Percentiles rank a stretch among this genome's conserved stretches.
These are phyloP conservation scores for Drosophila lini DNA, from an alignment of 1,140 invertebrate species.

Conservation along the genomic window DNA sequence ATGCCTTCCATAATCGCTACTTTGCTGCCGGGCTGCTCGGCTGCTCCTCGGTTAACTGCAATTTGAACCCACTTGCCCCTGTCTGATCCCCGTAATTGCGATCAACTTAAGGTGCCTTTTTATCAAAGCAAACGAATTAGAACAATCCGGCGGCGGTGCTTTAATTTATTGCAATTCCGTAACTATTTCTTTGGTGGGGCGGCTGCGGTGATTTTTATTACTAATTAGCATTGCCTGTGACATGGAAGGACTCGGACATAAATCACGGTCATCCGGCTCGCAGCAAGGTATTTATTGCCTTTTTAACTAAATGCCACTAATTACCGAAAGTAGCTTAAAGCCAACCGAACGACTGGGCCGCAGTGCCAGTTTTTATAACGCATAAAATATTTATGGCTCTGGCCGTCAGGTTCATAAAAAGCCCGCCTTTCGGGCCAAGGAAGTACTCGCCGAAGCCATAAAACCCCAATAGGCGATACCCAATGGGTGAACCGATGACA, in stretches of 20 bases:
- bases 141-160: constrained; percentile 8
- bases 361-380: constrained; percentile 64
- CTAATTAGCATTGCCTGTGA: constrained; percentile 65
- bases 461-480: constrained; percentile 49
- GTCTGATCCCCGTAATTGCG: constrained; percentile 42
- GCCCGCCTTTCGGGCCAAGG: constrained; percentile 27
- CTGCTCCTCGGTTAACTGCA: constrained; percentile 25
- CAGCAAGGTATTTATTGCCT: constrained; percentile 69
- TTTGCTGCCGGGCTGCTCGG: background rate
- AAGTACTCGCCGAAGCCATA: constrained; percentile 40
- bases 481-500: constrained; percentile 34
- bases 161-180: constrained; percentile 19
- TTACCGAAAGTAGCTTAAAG: constrained; percentile 72
- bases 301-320: constrained; percentile 76
- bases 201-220: constrained; percentile 50
- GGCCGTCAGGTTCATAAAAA: constrained; percentile 65
- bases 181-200: constrained; percentile 23
- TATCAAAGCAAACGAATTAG: constrained; percentile 18
- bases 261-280: constrained; percentile 51
- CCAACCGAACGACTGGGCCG: constrained; percentile 2
- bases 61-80: constrained; percentile 37
- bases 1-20: constrained; percentile 44
- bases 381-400: constrained; percentile 77
- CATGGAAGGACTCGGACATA: constrained; percentile 44
- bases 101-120: constrained; percentile 24